Evolutionary conservation across 2,113 vertebrate species (phyloP).

Genomic region (Paramisgurnus dabryanus): DNA sequence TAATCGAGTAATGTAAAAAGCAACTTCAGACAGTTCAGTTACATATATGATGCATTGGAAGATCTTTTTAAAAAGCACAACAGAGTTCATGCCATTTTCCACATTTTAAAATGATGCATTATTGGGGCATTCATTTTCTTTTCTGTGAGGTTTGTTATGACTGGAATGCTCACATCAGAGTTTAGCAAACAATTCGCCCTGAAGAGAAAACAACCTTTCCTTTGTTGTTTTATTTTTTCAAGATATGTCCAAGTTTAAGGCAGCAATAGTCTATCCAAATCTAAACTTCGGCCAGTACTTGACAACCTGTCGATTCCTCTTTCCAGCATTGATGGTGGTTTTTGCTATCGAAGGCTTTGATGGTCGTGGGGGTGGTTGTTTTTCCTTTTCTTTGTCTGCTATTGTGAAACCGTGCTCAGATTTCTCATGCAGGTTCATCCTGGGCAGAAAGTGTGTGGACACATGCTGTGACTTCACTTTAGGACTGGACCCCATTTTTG

Average conservation of each 20-base stretch:
- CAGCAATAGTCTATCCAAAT: constrained; percentile 78
- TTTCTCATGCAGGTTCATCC: constrained; percentile 74
- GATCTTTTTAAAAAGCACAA: constrained; percentile 1
- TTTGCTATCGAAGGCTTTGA: constrained; percentile 65
- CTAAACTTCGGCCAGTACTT: constrained; percentile 95
- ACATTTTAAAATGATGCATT: background rate
- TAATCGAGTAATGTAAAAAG: constrained; percentile 6
- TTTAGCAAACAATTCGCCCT: background rate
- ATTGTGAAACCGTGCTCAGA: constrained; percentile 84
- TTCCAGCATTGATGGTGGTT: constrained; percentile 44
- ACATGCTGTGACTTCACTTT: constrained; percentile 90
- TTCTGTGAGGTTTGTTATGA: constrained; percentile 13
- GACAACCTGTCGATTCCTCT: constrained; percentile 69
- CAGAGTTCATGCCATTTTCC: constrained; percentile 2
- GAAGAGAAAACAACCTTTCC: background rate
- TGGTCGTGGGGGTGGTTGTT: constrained; percentile 36
- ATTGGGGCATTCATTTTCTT: constrained; percentile 47
- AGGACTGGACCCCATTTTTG: constrained; percentile 91
- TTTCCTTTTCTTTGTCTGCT: constrained; percentile 68
- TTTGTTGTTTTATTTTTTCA: constrained; percentile 8
- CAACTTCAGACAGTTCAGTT: background rate
- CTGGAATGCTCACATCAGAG: constrained; percentile 61
- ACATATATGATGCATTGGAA: background rate
- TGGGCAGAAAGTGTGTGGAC: constrained; percentile 93
- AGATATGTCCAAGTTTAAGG: constrained; percentile 12